These are phyloP conservation scores for Drosophila bocki DNA, from an alignment of 1,140 invertebrate genomes.

Conservation along the genomic window DNA sequence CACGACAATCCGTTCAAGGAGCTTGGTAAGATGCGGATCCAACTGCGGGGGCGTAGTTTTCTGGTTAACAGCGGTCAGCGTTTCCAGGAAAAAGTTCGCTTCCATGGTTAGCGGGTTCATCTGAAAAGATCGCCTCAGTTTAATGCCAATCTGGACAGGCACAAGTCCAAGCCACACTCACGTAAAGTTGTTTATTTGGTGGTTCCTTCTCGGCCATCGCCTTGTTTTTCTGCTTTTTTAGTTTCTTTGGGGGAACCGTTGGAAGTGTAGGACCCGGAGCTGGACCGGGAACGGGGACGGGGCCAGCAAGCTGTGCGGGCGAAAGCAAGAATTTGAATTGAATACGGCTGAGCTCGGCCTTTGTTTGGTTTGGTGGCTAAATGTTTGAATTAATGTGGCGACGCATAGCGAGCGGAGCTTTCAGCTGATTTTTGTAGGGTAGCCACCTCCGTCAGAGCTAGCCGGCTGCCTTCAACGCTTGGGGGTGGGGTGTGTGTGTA, in stretches of 20 bases:
- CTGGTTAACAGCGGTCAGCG: slow-evolving; percentile 40
- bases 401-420: slow-evolving; percentile 13
- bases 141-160: neutral
- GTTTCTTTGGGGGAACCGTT: slow-evolving; percentile 28
- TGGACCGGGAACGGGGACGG: neutral
- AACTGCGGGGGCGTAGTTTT: slow-evolving; percentile 37
- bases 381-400: slow-evolving; percentile 30
- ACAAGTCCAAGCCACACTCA: slow-evolving; percentile 27
- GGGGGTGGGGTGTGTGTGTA: neutral
- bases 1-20: slow-evolving; percentile 61
- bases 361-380: slow-evolving; percentile 26
- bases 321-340: slow-evolving; percentile 4
- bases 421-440: slow-evolving; percentile 61
- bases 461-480: slow-evolving; percentile 28
- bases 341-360: slow-evolving; percentile 21
- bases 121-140: slow-evolving; percentile 16
- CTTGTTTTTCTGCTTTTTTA: slow-evolving; percentile 45
- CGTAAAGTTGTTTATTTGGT: slow-evolving; percentile 49
- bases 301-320: slow-evolving; percentile 24
- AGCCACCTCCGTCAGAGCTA: slow-evolving; percentile 35
- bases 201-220: slow-evolving; percentile 52
- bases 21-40: slow-evolving; percentile 59
- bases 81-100: slow-evolving; percentile 66
- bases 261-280: neutral
- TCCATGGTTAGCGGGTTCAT: slow-evolving; percentile 76